phyloP scores from a whole-genome alignment of 1,140 invertebrate species.

The Hyles euphorbiae region DNA sequence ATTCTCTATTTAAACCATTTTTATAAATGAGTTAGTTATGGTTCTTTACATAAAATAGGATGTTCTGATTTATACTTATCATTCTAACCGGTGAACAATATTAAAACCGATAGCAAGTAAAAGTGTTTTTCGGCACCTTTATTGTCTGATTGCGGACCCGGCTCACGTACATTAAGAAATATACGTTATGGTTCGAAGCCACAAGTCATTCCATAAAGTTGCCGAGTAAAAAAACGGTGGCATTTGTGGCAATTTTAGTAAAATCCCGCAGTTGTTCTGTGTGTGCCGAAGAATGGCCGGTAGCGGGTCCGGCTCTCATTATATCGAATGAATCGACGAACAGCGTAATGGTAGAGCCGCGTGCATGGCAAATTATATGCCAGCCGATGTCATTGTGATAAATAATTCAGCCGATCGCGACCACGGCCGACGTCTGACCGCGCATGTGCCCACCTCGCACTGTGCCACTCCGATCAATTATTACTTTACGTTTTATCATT shows the following conservation, averaged over 20 bases:
- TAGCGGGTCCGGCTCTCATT: conserved; percentile 51
- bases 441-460: not conserved
- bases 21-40: too few relatives aligned
- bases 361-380: conserved; percentile 64
- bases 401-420: conserved; percentile 44
- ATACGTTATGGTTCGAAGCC: not conserved
- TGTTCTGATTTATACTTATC: too few relatives aligned
- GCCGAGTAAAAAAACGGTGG: conserved; percentile 4
- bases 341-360: conserved; percentile 51
- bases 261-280: conserved; percentile 4
- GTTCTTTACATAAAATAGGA: too few relatives aligned
- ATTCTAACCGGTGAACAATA: too few relatives aligned
- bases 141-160: too few relatives aligned
- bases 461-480: not conserved
- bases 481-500: not conserved
- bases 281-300: conserved; percentile 50
- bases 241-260: conserved; percentile 9
- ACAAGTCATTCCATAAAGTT: conserved; percentile 10
- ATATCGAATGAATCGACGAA: conserved; percentile 65
- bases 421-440: conserved; percentile 6
- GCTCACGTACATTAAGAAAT: too few relatives aligned
- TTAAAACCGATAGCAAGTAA: too few relatives aligned
- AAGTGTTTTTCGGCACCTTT: too few relatives aligned
- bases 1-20: too few relatives aligned
- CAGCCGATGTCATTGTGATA: conserved; percentile 63